Evolutionary conservation across 1,140 invertebrate species (phyloP), one percentile per base, ranked within the genome.

Genomic region (Cepaea nemoralis): DNA sequence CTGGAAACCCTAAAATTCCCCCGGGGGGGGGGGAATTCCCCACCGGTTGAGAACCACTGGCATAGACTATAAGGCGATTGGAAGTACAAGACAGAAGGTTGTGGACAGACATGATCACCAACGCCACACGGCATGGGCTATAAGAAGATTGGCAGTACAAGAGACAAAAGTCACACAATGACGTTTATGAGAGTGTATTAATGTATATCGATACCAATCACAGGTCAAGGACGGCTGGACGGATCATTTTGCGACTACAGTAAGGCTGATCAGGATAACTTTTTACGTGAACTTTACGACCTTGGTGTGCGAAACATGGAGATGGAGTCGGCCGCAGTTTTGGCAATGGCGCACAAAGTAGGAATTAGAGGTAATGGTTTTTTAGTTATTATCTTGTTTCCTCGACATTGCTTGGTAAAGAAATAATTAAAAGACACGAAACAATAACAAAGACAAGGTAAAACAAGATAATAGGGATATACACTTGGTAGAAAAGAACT

Each of bases 211-310:
- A n/a, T n/a, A n/a, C n/a, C n/a, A n/a, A n/a, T n/a, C 8, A 55
- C 59, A 92, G 92, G 91, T 78, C 97, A 99, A 92, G 98, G 95
- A 3, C 94, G 98, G 80, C 91, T 99, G 80, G 98, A 99, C 91
- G 98, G 98, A 0, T 97, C 97, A 8, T 99, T 99, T 92, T 99
- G 98, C 91, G 96, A 98, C 80, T 99, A 96, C 91, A 95, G 93
- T 0, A 95, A 97, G 89, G 91, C 93, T 0, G 97, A 99, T 69
- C 98, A 98, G 92, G 94, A 97, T 93, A 94, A 94, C 24, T 99
- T 97, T 88, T 91, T 99, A 77, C 93, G 94, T 48, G 93, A 94
- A 82, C 89, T 99, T 74, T 93, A 95, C 59, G 93, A 95, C 31
- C 91, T 94, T 33, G 97, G 96, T 0, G 95, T 99, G 5, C 93